phyloP scores from a whole-genome alignment of 1,140 invertebrate species.

The Dufourea novaeangliae region DNA sequence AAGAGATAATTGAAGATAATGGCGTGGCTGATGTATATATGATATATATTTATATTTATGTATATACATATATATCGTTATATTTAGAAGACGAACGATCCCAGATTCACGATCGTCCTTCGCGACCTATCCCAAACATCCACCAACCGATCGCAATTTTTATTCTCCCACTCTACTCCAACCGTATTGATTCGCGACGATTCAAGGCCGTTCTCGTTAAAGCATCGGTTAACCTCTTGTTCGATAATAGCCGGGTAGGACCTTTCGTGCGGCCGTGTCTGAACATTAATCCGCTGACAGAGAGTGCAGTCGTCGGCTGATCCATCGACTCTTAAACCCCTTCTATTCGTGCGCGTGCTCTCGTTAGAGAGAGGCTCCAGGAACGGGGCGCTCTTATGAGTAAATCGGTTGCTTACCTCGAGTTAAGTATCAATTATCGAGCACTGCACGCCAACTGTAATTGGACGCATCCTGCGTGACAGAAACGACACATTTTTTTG shows the following conservation, averaged over 20 bases:
- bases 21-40: too few species aligned
- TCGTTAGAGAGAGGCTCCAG: background rate
- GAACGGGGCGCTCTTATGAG: too few species aligned
- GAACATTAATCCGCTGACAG: too few species aligned
- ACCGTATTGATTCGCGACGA: background rate
- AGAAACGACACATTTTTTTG: background rate
- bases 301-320: too few species aligned
- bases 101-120: background rate
- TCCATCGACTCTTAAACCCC: too few species aligned
- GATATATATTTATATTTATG: too few species aligned
- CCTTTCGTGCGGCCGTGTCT: too few species aligned
- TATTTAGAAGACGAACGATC: constrained; percentile 16
- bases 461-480: background rate
- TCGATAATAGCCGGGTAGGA: background rate
- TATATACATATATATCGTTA: constrained; percentile 19
- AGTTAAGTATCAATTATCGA: background rate
- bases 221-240: background rate
- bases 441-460: background rate
- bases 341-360: too few species aligned
- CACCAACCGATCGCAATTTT: background rate
- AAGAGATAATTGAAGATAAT: constrained; percentile 37
- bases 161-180: too few species aligned
- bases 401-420: background rate
- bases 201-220: background rate
- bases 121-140: constrained; percentile 2